Evolutionary conservation across 1,140 invertebrate genomes (phyloP), one percentile per base, ranked within the genome.

Genomic region (Zophobas atratus): DNA sequence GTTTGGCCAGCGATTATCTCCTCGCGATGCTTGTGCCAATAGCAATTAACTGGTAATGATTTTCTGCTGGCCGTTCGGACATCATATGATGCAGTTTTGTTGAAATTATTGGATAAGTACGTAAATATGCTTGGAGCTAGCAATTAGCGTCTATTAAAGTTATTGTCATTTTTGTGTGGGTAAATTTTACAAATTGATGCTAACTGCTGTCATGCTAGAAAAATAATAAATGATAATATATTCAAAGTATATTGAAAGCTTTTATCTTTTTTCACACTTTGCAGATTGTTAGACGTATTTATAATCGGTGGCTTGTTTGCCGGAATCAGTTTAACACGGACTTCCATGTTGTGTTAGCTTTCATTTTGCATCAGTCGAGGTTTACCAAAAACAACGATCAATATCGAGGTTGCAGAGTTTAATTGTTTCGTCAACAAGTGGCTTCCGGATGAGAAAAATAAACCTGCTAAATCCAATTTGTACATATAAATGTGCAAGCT

Each of bases 121-220:
- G 20, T 51, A 51, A 51, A 51, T 20, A 20, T 20, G 49, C 6
- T 51, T 4, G 36, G n/a, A 2, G 60, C 1, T 41, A n/a, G n/a
- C 6, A 67, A 67, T 67, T 67, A 67, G 20, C 60, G 39, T 41
- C 35, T 43, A 43, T 67, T 67, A 51, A 51, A 51, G 49, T 51
- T 51, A 43, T 41, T 41, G 57, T 36, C 57, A 67, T 46, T 67
- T 43, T 48, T 43, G 39, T 41, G 39, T 67, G 60, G 60, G 60
- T 6, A 67, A 43, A 43, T 43, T 43, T 20, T 5, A 34, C 60
- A 67, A 67, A 67, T 67, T 67, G 8, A 1, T 39, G 60, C 60
- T 67, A 67, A 67, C 39, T 43, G 39, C 60, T 5, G 20, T 32
- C 60, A 67, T 39, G 60, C 6, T 46, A 41, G 43, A 57, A 67